These are phyloP conservation scores for Protonemura montana DNA, from an alignment of 2,888 invertebrate genomes.

Conservation along the genomic window DNA sequence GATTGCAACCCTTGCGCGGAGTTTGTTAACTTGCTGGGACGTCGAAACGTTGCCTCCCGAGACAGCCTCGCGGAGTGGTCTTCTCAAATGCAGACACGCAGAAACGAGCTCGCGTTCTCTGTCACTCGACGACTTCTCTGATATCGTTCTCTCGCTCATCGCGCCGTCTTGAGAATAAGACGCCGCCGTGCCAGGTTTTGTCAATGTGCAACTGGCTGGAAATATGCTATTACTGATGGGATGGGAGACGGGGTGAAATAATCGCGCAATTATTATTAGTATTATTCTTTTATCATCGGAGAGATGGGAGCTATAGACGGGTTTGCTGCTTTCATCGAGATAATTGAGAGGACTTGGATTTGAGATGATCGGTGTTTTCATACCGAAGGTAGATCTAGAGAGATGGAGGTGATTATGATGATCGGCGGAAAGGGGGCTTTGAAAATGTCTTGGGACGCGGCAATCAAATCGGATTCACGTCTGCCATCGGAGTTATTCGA, in stretches of 20 bases:
- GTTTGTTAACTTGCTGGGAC: no score
- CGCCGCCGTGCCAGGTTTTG: conserved; percentile 24
- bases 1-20: no score
- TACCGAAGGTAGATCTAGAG: neutral
- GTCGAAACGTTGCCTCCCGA: neutral
- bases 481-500: neutral
- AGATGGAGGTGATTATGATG: neutral
- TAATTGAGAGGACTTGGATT: neutral
- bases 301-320: conserved; percentile 19
- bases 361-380: neutral
- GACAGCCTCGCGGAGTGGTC: neutral
- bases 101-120: conserved; percentile 1
- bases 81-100: conserved; percentile 33
- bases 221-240: conserved; percentile 31
- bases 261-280: conserved; percentile 28
- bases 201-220: conserved; percentile 34
- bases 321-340: no score
- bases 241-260: conserved; percentile 19
- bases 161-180: neutral
- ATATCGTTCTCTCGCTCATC: conserved; percentile 15
- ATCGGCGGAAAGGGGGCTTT: neutral
- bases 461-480: neutral
- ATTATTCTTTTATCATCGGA: neutral
- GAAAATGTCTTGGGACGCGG: neutral
- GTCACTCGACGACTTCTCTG: conserved; percentile 14